phyloP scores from a whole-genome alignment of 2,113 vertebrate genomes.

The Hyaena hyaena region DNA sequence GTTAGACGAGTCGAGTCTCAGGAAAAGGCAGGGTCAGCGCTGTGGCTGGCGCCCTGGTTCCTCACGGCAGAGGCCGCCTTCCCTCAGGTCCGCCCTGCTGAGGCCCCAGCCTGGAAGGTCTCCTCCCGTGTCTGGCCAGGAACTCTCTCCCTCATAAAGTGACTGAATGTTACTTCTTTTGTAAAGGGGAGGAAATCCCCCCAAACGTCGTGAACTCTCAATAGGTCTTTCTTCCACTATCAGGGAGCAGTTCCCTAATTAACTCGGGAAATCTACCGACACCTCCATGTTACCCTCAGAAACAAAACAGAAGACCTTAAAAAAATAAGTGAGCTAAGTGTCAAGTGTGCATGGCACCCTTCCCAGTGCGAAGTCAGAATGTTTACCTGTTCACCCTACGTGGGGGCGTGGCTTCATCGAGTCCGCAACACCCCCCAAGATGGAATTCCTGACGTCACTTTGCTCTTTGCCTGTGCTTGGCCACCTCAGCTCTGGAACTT shows the following conservation, averaged over 20 bases:
- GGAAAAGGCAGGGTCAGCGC: neutral
- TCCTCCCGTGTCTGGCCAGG: neutral
- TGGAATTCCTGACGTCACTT: neutral
- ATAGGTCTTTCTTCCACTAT: neutral
- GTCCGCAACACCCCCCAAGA: neutral
- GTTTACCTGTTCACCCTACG: too few species aligned
- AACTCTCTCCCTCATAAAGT: neutral
- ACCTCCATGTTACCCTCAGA: neutral
- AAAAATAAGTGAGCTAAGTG: neutral
- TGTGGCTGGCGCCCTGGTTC: accelerated
- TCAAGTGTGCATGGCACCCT: accelerated
- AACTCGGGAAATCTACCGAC: neutral
- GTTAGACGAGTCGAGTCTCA: neutral
- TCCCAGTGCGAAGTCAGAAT: accelerated
- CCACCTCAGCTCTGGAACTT: neutral
- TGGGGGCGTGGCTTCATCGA: accelerated
- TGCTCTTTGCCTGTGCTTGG: accelerated
- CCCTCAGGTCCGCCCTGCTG: accelerated
- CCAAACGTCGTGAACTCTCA: neutral
- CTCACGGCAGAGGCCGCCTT: neutral
- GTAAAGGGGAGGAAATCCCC: neutral
- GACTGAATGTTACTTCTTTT: neutral
- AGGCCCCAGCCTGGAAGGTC: neutral
- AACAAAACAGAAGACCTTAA: neutral
- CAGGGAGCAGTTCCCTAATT: too few species aligned